Evolutionary conservation across 1,140 invertebrate genomes (phyloP), one percentile per base, ranked within the genome.

Genomic region (Nasonia longicornis): DNA sequence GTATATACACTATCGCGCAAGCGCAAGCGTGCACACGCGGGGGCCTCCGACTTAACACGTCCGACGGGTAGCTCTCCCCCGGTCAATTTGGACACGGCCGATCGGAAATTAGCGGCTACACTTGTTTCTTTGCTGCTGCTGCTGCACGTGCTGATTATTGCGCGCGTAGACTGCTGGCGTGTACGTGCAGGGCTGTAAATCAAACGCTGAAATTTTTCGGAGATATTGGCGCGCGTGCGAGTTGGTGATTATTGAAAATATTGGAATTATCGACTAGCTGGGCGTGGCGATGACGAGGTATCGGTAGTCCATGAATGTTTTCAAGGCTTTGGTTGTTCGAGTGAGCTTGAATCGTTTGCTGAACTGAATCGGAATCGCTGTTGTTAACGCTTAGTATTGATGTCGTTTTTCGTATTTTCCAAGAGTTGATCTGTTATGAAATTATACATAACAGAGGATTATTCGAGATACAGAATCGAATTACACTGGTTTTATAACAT

Each of bases 51-150:
- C 16, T 38, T 16, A 16, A 20, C 69, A 38, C 35, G 42, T 22
- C 31, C n/a, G 26, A 69, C 16, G 35, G 42, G 52, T n/a, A 58
- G 52, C 52, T 58, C 52, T 26, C 52, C 52, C 52, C 52, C 52
- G 52, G 16, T 58, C 52, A 58, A 58, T 58, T 58, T 72, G 42
- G 16, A 22, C 20, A 72, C n/a, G 22, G 70, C 12, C 35, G 38
- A 76, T 64, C 31, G 73, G 58, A 76, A 76, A 76, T 76, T 76
- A 76, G 73, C 58, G 73, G 73, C 58, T 38, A 42, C 22, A 4
- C 64, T 67, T 67, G 64, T 67, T 67, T 67, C 64, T 67, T 67
- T 11, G 64, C 26, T 67, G 64, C 22, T 26, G 22, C 64, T 58
- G 6, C 52, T 6, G 52, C 52, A 58, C 52, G 52, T 58, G 52